Evolutionary conservation across 2,888 invertebrate genomes (phyloP).

Genomic region (Bedellia somnulentella): DNA sequence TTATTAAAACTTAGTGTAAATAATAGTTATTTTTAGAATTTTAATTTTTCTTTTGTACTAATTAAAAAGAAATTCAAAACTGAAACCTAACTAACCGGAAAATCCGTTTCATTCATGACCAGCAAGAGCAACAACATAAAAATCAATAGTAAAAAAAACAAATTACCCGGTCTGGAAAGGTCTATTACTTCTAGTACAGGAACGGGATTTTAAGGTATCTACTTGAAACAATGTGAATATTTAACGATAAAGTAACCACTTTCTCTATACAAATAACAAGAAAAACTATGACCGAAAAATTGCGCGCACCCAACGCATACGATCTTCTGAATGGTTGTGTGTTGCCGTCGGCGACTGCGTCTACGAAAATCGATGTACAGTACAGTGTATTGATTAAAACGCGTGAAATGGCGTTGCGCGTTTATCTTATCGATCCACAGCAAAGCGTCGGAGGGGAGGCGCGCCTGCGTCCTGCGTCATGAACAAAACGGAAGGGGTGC

Average conservation of each 20-base stretch:
- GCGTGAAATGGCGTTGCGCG: slow-evolving; percentile 70
- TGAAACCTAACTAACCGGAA: background rate
- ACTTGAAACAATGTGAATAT: no score
- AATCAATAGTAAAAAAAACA: no score
- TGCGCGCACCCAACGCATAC: slow-evolving; percentile 57
- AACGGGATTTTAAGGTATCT: no score
- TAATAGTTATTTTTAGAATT: no score
- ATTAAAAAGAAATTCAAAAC: background rate
- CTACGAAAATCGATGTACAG: slow-evolving; percentile 74
- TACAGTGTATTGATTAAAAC: slow-evolving; percentile 65
- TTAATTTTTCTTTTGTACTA: background rate
- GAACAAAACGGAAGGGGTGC: slow-evolving; percentile 17
- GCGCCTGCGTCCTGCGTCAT: slow-evolving; percentile 34
- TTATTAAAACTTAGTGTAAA: no score
- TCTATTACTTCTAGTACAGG: no score
- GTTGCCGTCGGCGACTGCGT: slow-evolving; percentile 61
- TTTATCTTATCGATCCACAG: slow-evolving; percentile 74
- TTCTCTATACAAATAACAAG: background rate
- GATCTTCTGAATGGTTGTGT: slow-evolving; percentile 49
- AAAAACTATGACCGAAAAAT: slow-evolving; percentile 10
- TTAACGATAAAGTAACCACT: no score
- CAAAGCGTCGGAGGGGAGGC: slow-evolving; percentile 23
- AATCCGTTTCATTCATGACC: background rate
- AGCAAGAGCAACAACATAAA: no score
- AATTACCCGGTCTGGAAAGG: no score